Evolutionary conservation across 2,888 invertebrate genomes (phyloP), one percentile per base, ranked within the genome.

Genomic region (Alloscopus bannaensis): DNA sequence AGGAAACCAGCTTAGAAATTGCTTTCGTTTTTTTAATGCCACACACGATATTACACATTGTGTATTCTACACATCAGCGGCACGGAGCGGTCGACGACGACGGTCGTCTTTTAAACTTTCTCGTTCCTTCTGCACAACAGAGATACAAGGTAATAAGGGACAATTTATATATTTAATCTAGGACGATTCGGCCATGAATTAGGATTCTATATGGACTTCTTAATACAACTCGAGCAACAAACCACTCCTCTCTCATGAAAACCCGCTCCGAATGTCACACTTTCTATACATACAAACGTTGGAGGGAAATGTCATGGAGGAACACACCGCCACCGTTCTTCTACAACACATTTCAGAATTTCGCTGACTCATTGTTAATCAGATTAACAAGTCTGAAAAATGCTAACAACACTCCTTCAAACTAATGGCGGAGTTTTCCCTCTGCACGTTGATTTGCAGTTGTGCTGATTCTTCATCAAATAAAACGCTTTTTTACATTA

Each of bases 351-450:
- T 50, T 26, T n/a, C 11, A 59, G 29, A 59, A 70, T 70, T 59
- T 60, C 60, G 70, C 70, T 71, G 70, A 71, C 70, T 71, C 70
- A 59, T 59, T 29, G 29, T 42, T 71, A 71, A 71, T 71, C 70
- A 71, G 70, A 71, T 71, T 71, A 71, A 42, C 60, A 42, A 60
- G 40, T 55, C 40, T 42, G 8, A 29, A n/a, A n/a, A 40, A 40
- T 62, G 62, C 24, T 40, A 62, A 18, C 2, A 16, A 18, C n/a
- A n/a, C n/a, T n/a, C n/a, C n/a, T n/a, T n/a, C n/a, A n/a, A n/a
- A n/a, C n/a, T n/a, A n/a, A n/a, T n/a, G 3, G 59, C 24, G 6
- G 13, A 52, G 4, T 24, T n/a, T n/a, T n/a, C n/a, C n/a, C n/a
- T n/a, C n/a, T n/a, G n/a, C n/a, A n/a, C 8, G 18, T 18, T 45